Base-by-base conservation (phyloP, 1,140 invertebrate genomes). In the Leucophenga varia region DNA sequence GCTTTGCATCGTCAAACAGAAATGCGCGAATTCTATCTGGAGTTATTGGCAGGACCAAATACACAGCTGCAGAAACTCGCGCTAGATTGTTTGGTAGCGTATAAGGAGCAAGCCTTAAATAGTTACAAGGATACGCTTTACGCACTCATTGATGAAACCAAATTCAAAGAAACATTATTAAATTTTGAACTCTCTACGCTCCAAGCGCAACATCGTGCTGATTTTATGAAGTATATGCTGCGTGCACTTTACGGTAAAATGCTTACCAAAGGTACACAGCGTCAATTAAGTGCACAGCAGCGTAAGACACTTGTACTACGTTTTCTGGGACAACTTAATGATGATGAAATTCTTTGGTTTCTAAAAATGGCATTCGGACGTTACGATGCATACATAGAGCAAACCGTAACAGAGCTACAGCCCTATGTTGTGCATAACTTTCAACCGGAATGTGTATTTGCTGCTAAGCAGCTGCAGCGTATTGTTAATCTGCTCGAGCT, bases 181-280 rank as follows among this genome's bases (percentile, higher is more conserved):
- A 77, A 83, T 7, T 94, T 96, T 61, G 85, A 85, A 61, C 80
- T 95, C 4, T 86, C 89, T 54, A 78, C 80, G 48, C 10, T 67
- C 3, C 84, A 88, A 18, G 83, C 82, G 43, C 78, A 85, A 40
- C 88, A 96, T 71, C 81, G 93, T 47, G 72, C 79, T 18, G 80
- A 85, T 50, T 71, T 95, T 1, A 83, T 96, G 47, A 88, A 90
- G 1, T 80, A 94, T 37, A 76, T 97, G 7, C 80, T 96, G 72
- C 84, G 91, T 65, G 87, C 96, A 47, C 77, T 95, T 2, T 95
- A 91, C 72, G 90, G 91, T 5, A 95, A 94, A 78, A 93, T 97
- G 88, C 80, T 82, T 17, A 91, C 86, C 65, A 83, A 86, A 31
- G 87, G 85, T 1, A 81, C 85, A 0, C 90, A 91, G 13, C 91